These are phyloP conservation scores for Arctopsyche grandis DNA, from an alignment of 1,140 invertebrate genomes.

Conservation along the genomic window DNA sequence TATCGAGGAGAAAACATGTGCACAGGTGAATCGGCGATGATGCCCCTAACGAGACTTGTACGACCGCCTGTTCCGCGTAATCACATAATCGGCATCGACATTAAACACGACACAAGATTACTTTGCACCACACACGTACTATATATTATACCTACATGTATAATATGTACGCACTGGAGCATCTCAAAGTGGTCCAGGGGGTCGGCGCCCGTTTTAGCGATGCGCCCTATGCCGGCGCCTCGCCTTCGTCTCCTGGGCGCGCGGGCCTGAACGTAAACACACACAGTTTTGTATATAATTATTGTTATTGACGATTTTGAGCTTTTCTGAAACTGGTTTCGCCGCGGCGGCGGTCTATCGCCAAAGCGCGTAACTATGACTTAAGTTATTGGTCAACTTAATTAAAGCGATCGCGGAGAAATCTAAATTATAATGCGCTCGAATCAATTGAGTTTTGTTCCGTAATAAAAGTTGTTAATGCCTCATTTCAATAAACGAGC, in stretches of 20 bases:
- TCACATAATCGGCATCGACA: conserved; percentile 40
- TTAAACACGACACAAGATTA: conserved; percentile 15
- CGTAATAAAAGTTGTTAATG: conserved; percentile 32
- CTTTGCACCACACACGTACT: too few species aligned
- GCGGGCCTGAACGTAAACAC: neutral
- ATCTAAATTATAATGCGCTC: conserved; percentile 28
- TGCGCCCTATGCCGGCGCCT: neutral
- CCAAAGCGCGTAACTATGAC: conserved; percentile 10
- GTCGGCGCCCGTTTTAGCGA: neutral
- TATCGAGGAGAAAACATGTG: conserved; percentile 9
- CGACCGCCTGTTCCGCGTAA: conserved; percentile 30
- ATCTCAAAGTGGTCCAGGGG: neutral
- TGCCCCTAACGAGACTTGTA: conserved; percentile 36
- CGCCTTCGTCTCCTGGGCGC: neutral
- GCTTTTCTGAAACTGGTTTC: conserved; percentile 9
- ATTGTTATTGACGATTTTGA: neutral
- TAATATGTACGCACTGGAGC: neutral
- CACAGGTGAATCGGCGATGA: conserved; percentile 30
- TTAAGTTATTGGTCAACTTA: conserved; percentile 34
- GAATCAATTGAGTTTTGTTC: conserved; percentile 13
- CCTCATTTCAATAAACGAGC: conserved; percentile 38
- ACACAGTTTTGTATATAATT: neutral
- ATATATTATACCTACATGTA: neutral
- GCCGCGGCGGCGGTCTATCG: neutral
- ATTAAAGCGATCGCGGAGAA: conserved; percentile 21